Percentiles rank a stretch among this genome's conserved stretches.
These are phyloP conservation scores for Clytia hemisphaerica DNA, from an alignment of 30 jellyfish, hydroid and myxozoan species.

Conservation along the genomic window DNA sequence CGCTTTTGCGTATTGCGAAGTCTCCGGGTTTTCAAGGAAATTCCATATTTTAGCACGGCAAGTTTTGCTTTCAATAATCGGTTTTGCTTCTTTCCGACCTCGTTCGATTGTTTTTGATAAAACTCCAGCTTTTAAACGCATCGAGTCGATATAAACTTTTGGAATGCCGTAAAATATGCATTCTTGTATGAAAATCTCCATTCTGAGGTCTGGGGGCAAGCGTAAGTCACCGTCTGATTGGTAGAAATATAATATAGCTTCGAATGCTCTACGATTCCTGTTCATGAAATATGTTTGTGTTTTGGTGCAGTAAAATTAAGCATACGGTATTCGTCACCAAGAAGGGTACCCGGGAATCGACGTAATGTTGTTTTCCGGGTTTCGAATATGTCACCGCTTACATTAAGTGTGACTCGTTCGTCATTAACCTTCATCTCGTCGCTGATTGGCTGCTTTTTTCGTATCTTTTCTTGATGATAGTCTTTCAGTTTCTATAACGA, in stretches of 20 bases:
- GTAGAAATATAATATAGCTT: conserved; percentile 67
- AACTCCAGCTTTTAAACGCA: conserved; percentile 50
- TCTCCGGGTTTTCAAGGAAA: conserved; percentile 58
- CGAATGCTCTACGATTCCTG: conserved; percentile 66
- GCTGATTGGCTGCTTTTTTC: too few relatives aligned
- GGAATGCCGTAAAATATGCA: conserved; percentile 64
- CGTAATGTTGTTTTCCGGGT: conserved; percentile 53
- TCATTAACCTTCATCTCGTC: too few relatives aligned
- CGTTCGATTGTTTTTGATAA: too few relatives aligned
- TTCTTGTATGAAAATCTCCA: conserved; percentile 57
- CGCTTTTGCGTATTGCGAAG: conserved; percentile 49
- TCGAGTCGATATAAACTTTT: conserved; percentile 13
- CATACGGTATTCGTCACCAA: neutral
- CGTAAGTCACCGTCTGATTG: conserved; percentile 66
- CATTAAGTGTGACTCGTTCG: conserved; percentile 37
- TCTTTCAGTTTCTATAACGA: too few relatives aligned
- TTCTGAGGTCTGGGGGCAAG: conserved; percentile 49
- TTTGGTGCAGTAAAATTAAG: neutral
- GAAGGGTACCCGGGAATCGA: conserved; percentile 51
- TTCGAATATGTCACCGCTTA: conserved; percentile 65
- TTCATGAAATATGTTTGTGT: conserved; percentile 48
- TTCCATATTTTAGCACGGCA: conserved; percentile 28
- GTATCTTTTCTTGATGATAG: too few relatives aligned
- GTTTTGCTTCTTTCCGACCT: too few relatives aligned
- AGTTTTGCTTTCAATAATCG: too few relatives aligned